A percentile compares a stretch with the other conserved stretches of the same genome.
These are phyloP conservation scores for Anguilla obscura DNA, from an alignment of 2,797 vertebrate species.

Conservation along the genomic window DNA sequence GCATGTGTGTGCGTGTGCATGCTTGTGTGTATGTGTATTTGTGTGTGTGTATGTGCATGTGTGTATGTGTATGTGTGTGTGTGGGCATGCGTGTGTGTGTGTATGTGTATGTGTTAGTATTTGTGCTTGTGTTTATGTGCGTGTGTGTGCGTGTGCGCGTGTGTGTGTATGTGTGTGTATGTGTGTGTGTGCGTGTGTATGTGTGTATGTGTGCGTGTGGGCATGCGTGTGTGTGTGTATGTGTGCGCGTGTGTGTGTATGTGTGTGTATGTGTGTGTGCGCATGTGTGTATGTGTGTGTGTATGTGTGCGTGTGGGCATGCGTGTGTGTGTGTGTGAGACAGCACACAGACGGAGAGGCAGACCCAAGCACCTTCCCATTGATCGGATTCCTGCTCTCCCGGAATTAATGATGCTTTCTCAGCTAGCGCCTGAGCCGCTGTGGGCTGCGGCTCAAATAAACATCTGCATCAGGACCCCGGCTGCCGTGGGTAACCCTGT, in stretches of 20 bases:
- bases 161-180: not conserved
- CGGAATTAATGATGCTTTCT: constrained; percentile 20
- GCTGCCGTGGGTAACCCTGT: not conserved
- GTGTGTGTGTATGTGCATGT: not conserved
- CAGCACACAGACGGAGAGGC: not conserved
- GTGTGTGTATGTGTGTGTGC: not conserved
- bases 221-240: not conserved
- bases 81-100: not conserved
- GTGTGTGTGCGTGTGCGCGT: not conserved
- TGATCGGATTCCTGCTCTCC: constrained; percentile 10
- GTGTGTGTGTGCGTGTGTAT: not conserved
- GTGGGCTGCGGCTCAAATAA: not conserved
- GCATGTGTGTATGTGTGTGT: not conserved
- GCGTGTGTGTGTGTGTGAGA: not conserved
- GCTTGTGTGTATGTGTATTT: not conserved
- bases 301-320: not conserved
- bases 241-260: not conserved
- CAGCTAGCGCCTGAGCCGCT: not conserved
- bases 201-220: not conserved
- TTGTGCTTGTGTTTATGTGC: not conserved
- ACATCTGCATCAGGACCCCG: constrained; percentile 15
- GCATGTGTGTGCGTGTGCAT: not conserved
- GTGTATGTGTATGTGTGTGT: not conserved
- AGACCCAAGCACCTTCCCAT: constrained; percentile 5
- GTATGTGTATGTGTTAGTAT: not conserved